Base-by-base conservation (phyloP, 1,140 invertebrate genomes). In the Oppia nitens region DNA sequence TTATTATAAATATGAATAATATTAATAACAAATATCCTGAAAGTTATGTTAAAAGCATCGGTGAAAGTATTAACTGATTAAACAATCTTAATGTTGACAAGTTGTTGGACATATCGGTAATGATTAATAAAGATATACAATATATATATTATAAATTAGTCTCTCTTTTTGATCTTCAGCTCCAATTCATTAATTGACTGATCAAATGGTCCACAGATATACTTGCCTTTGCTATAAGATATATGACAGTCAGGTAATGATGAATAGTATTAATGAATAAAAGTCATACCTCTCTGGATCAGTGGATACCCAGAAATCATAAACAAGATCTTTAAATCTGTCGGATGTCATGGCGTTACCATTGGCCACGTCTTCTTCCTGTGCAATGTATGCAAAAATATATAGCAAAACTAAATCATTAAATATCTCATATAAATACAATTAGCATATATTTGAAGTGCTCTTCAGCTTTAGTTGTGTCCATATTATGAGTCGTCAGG, bases 121-220 rank as follows among this genome's bases (percentile, higher is more conserved):
- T n/a, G n/a, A n/a, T n/a, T n/a, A n/a, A n/a, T n/a, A n/a, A n/a
- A n/a, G n/a, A n/a, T n/a, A n/a, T n/a, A n/a, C n/a, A n/a, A n/a
- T n/a, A n/a, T n/a, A n/a, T n/a, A n/a, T n/a, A n/a, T n/a, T n/a
- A n/a, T n/a, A n/a, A n/a, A 40, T 40, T 17, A 40, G 32, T 40
- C 32, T 9, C 32, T 40, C 32, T 40, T 53, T 53, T 63, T 63
- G 25, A 61, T 52, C 28, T 61, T 64, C 21, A 28, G 55, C 59
- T 68, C 63, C 14, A 68, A 50, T 27, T 68, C 64, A n/a, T 63
- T 58, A 14, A 64, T 49, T 0, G 57, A 4, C 1, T 53, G 65
- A 58, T 68, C 67, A 47, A 68, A 68, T 17, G 67, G 66, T n/a
- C 67, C 67, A 27, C 64, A 68, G 17, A 68, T 65, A 50, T 67